phyloP scores from a whole-genome alignment of 2,888 invertebrate genomes.

The Leucophenga montana region DNA sequence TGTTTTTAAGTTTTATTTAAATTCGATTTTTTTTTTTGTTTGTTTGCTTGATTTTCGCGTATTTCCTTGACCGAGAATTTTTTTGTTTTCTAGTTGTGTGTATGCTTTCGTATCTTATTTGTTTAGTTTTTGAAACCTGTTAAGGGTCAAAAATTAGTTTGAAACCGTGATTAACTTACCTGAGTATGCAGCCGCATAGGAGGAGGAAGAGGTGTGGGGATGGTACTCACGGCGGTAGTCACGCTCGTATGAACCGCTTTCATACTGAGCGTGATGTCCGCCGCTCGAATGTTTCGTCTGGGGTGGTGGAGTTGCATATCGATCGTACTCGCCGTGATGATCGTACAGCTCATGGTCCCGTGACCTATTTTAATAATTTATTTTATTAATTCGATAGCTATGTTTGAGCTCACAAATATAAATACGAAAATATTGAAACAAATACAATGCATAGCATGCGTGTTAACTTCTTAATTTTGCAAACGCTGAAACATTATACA shows the following conservation, averaged over 20 bases:
- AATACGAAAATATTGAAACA: neutral
- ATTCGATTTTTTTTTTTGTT: constrained; percentile 22
- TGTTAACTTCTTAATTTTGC: too few species aligned
- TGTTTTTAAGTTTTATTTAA: constrained; percentile 26
- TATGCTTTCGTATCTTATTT: constrained; percentile 11
- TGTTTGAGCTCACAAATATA: neutral
- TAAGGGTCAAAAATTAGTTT: constrained; percentile 51
- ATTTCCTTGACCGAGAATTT: neutral
- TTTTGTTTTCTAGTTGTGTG: constrained; percentile 2
- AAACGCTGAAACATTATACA: too few species aligned
- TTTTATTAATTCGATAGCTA: neutral
- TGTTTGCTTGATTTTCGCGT: constrained; percentile 27
- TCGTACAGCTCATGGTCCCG: constrained; percentile 71
- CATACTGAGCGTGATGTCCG: constrained; percentile 65
- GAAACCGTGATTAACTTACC: constrained; percentile 57
- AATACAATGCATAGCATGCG: too few species aligned
- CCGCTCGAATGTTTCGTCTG: constrained; percentile 69
- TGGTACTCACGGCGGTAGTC: constrained; percentile 71
- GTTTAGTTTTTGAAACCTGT: constrained; percentile 40
- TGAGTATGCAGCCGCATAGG: constrained; percentile 66
- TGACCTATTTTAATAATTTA: constrained; percentile 49
- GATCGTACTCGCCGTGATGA: constrained; percentile 70
- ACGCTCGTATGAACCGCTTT: constrained; percentile 69
- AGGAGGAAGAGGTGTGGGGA: constrained; percentile 70
- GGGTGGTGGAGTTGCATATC: constrained; percentile 69